Conservation (phyloP, 2,888 invertebrate species). For the Oscheius myriophilus region DNA sequence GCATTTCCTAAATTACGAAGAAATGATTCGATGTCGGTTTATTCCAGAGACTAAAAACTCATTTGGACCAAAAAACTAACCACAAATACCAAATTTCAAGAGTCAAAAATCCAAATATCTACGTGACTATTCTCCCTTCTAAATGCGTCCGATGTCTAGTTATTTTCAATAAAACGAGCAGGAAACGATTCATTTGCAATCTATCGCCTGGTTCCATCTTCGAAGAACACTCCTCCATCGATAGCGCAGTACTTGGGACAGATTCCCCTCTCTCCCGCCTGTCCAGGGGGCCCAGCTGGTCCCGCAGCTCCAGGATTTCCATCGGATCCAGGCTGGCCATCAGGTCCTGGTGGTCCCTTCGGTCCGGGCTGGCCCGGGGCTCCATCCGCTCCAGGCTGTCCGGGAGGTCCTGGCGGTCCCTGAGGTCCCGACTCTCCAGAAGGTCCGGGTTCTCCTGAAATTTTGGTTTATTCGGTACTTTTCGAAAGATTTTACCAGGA, state of each 20-base stretch:
- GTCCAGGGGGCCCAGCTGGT: slow-evolving; percentile 21
- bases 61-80: too few relatives aligned
- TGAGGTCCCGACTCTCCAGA: slow-evolving; percentile 47
- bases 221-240: slow-evolving; percentile 64
- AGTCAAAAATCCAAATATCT: too few relatives aligned
- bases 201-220: slow-evolving; percentile 63
- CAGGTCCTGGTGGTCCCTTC: slow-evolving; percentile 33
- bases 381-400: slow-evolving; percentile 43
- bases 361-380: slow-evolving; percentile 28
- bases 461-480: too few relatives aligned
- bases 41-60: too few relatives aligned
- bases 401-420: slow-evolving; percentile 44
- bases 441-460: slow-evolving; percentile 47
- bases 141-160: too few relatives aligned
- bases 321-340: slow-evolving; percentile 44
- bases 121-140: too few relatives aligned
- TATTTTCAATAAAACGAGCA: too few relatives aligned
- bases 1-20: too few relatives aligned
- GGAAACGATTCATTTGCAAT: background rate
- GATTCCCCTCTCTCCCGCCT: slow-evolving; percentile 36
- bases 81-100: too few relatives aligned
- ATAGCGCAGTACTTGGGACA: slow-evolving; percentile 56
- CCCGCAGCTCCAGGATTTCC: slow-evolving; percentile 28
- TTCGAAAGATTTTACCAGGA: too few relatives aligned
- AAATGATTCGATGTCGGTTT: too few relatives aligned